Evolutionary conservation across 2,113 vertebrate species (phyloP).

Genomic region (Peromyscus leucopus): DNA sequence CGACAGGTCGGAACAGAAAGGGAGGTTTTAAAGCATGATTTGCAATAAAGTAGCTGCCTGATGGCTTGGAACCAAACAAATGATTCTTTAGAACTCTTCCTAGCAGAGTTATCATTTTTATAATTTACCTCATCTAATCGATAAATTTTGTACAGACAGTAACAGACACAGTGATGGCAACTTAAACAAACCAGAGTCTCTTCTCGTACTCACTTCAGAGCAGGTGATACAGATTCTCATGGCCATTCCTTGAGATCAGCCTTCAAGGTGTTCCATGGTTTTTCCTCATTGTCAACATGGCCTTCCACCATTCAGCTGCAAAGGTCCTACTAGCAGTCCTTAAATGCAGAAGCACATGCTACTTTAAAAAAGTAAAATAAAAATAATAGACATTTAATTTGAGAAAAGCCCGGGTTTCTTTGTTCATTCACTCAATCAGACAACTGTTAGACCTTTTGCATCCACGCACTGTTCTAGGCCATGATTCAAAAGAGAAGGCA

Average conservation of each 20-base stretch:
- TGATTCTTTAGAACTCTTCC: slow-evolving; percentile 68
- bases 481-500: background rate
- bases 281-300: background rate
- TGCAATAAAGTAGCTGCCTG: slow-evolving; percentile 28
- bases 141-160: slow-evolving; percentile 1
- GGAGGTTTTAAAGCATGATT: slow-evolving; percentile 72
- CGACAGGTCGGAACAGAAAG: slow-evolving; percentile 58
- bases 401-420: background rate
- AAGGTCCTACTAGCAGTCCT: background rate
- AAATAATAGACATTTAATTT: background rate
- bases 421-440: background rate
- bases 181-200: slow-evolving; percentile 35
- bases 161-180: background rate
- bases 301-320: background rate
- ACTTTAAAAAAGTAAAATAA: background rate
- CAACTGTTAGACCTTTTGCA: background rate
- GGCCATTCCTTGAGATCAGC: background rate
- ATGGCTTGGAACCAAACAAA: slow-evolving; percentile 67
- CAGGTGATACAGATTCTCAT: background rate
- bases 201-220: background rate
- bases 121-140: slow-evolving; percentile 43
- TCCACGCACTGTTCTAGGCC: background rate
- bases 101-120: slow-evolving; percentile 64
- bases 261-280: background rate
- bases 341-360: background rate